phyloP scores from a whole-genome alignment of 2,113 vertebrate species.

The Campylomormyrus tamandua region DNA sequence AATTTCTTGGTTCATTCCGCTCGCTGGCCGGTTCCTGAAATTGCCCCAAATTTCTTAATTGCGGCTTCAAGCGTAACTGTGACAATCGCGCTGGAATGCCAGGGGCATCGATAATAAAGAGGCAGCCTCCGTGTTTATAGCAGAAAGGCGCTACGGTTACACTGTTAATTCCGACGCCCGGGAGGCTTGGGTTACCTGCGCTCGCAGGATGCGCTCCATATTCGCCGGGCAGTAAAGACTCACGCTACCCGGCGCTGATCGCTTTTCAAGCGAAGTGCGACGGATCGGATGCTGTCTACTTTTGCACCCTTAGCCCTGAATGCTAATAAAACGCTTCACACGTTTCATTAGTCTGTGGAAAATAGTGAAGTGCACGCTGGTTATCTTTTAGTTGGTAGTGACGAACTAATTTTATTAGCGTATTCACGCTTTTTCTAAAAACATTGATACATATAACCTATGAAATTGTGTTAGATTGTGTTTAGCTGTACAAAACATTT shows the following conservation, averaged over 20 bases:
- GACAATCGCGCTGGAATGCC: conserved; percentile 69
- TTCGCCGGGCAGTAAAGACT: conserved; percentile 46
- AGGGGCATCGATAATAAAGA: conserved; percentile 56
- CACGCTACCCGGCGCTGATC: conserved; percentile 32
- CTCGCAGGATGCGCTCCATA: conserved; percentile 54
- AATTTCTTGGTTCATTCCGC: conserved; percentile 35
- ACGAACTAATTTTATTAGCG: neutral
- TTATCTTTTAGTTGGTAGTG: neutral
- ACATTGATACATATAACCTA: neutral
- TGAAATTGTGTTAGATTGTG: neutral
- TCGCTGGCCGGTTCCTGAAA: conserved; percentile 42
- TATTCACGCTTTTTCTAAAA: neutral
- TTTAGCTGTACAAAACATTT: neutral
- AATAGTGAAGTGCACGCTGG: neutral
- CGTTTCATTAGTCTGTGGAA: neutral
- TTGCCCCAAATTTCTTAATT: conserved; percentile 45
- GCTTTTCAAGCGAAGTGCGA: conserved; percentile 18
- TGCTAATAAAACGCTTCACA: neutral
- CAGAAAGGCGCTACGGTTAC: conserved; percentile 50
- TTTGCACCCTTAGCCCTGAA: neutral
- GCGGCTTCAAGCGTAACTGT: conserved; percentile 60
- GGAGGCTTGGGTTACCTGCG: conserved; percentile 60
- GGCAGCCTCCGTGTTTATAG: conserved; percentile 57
- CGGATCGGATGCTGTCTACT: neutral
- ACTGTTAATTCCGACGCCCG: conserved; percentile 57